Evolutionary conservation across 1,140 invertebrate genomes (phyloP).

Genomic region (Aphidius gifuensis): DNA sequence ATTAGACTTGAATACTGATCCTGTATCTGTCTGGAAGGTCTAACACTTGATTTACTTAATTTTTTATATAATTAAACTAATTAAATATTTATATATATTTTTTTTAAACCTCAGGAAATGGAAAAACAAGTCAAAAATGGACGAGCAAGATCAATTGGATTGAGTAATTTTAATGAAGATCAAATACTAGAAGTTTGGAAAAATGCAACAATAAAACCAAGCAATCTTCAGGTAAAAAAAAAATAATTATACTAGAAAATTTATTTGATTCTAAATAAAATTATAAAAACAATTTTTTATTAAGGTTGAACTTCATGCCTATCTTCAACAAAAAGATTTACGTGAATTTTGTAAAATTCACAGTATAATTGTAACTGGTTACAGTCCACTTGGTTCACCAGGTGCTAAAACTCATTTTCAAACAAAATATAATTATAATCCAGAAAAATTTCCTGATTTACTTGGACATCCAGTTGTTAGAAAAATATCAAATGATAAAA

Average conservation of each 20-base stretch:
- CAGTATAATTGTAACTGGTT: slow-evolving; percentile 75
- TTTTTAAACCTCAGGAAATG: slow-evolving; percentile 62
- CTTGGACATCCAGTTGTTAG: slow-evolving; percentile 66
- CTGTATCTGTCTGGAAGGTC: slow-evolving; percentile 72
- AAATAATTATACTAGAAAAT: slow-evolving; percentile 5
- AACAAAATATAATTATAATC: slow-evolving; percentile 55
- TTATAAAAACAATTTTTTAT: neutral
- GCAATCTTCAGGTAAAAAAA: slow-evolving; percentile 63
- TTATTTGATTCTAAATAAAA: neutral
- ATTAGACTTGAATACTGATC: slow-evolving; percentile 67
- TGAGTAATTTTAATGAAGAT: slow-evolving; percentile 77
- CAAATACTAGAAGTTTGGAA: slow-evolving; percentile 68
- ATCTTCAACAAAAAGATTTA: slow-evolving; percentile 76
- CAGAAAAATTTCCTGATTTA: slow-evolving; percentile 65
- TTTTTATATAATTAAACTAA: neutral
- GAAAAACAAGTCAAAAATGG: slow-evolving; percentile 68
- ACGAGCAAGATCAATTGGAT: slow-evolving; percentile 66
- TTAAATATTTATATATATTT: slow-evolving; percentile 1
- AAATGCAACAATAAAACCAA: slow-evolving; percentile 64
- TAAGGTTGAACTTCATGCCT: slow-evolving; percentile 78
- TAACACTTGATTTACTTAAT: slow-evolving; percentile 28
- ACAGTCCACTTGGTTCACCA: slow-evolving; percentile 77
- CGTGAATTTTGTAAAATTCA: slow-evolving; percentile 70
- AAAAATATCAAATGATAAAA: slow-evolving; percentile 66
- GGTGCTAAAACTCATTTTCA: slow-evolving; percentile 53